Percentiles rank a stretch among this genome's conserved stretches.
These are phyloP conservation scores for Ophion ellenae DNA, from an alignment of 2,888 invertebrate species.

Conservation along the genomic window DNA sequence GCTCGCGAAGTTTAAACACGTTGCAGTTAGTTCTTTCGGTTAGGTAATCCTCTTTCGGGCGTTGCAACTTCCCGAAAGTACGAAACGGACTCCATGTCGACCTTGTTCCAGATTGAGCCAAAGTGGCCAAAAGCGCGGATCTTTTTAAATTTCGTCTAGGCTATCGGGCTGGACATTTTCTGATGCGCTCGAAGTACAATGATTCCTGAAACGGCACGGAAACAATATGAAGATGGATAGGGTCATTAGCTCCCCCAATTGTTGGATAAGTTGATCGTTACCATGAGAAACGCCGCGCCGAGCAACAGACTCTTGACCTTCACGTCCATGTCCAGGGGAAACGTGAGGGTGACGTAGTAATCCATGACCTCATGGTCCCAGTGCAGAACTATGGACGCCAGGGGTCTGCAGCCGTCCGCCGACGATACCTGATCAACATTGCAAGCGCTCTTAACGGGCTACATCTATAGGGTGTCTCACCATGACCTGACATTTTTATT, in stretches of 20 bases:
- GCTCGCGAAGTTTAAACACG: too few species aligned
- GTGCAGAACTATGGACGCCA: constrained; percentile 89
- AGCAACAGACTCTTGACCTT: constrained; percentile 92
- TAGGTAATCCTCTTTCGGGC: too few species aligned
- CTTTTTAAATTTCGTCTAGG: not conserved
- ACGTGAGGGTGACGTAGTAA: constrained; percentile 90
- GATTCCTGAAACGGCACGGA: constrained; percentile 86
- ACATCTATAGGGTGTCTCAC: too few species aligned
- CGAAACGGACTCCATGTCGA: not conserved
- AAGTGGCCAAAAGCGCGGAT: too few species aligned
- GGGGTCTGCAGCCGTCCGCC: constrained; percentile 86
- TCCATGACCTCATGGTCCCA: constrained; percentile 89
- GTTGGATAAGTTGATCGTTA: constrained; percentile 81
- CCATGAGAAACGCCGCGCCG: constrained; percentile 93
- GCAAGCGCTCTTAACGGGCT: not conserved
- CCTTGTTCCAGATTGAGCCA: not conserved
- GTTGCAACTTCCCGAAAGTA: not conserved
- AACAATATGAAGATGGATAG: not conserved
- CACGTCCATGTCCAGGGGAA: constrained; percentile 89
- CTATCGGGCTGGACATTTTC: constrained; percentile 56
- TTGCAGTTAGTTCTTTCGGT: too few species aligned
- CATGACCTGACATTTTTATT: too few species aligned
- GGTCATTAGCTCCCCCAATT: not conserved
- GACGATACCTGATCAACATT: constrained; percentile 73
- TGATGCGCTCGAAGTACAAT: constrained; percentile 86